phyloP scores from a whole-genome alignment of 2,888 invertebrate genomes.

The Boloria selene region DNA sequence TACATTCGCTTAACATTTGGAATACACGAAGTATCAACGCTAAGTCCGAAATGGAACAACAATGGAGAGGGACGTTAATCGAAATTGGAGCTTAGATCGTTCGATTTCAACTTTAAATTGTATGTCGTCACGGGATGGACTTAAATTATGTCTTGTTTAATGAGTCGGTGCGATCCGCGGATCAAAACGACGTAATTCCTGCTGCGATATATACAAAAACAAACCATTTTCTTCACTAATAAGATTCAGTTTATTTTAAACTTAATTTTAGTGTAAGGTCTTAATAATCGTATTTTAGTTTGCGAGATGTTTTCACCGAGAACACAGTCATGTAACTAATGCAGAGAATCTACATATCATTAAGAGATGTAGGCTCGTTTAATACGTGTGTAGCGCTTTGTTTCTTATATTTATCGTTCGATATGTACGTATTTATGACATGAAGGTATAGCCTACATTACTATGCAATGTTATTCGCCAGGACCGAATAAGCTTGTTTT shows the following conservation, averaged over 20 bases:
- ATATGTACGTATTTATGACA: conserved; percentile 76
- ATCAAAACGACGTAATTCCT: conserved; percentile 45
- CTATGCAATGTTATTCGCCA: conserved; percentile 56
- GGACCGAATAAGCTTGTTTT: conserved; percentile 58
- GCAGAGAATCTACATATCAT: conserved; percentile 82
- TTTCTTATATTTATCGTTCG: conserved; percentile 76
- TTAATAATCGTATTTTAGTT: conserved; percentile 46
- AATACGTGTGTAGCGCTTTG: conserved; percentile 81
- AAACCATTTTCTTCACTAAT: conserved; percentile 35
- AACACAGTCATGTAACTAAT: conserved; percentile 82
- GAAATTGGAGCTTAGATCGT: conserved; percentile 51
- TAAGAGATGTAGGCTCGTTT: conserved; percentile 78
- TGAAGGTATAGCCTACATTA: conserved; percentile 57
- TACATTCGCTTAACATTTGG: conserved; percentile 47
- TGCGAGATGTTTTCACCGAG: conserved; percentile 79
- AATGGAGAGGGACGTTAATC: conserved; percentile 20
- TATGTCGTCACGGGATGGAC: conserved; percentile 49
- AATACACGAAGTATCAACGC: conserved; percentile 57
- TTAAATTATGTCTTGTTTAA: conserved; percentile 82
- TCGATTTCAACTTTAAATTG: conserved; percentile 52
- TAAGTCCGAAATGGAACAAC: conserved; percentile 53
- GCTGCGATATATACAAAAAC: conserved; percentile 27
- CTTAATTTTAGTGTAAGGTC: conserved; percentile 45
- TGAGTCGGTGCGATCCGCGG: conserved; percentile 63
- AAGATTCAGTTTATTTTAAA: conserved; percentile 8